Evolutionary conservation across 2,888 invertebrate species (phyloP), one percentile per base, ranked within the genome.

Genomic region (Coremacera marginata): DNA sequence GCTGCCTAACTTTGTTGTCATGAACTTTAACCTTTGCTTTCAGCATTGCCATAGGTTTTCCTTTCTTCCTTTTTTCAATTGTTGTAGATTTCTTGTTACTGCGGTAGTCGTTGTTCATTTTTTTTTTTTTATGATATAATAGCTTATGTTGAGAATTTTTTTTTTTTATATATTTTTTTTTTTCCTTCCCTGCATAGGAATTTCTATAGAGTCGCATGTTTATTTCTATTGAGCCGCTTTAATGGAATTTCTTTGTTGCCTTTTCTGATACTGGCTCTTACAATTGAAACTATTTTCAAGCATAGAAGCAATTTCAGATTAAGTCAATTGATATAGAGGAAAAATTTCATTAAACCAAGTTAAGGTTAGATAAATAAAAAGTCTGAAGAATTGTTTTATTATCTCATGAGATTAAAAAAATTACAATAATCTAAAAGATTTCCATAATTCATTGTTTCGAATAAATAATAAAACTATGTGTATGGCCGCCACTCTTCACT

Each of bases 11-110:
- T 55, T 55, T 22, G 19, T 19, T 52, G n/a, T 34, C 19, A 22
- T 55, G 71, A 71, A 57, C 71, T 71, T 34, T 34, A 34, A 71
- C 71, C 71, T 71, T 68, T 11, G 44, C 44, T 44, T 60, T 25
- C 37, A 37, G 11, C 19, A 34, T 49, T 27, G 52, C 34, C n/a
- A 14, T 31, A n/a, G 8, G 27, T 34, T 70, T 19, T 60, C 25
- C 25, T 68, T 5, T 44, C 14, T 34, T 63, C 11, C 3, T 34
- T 1, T 34, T 22, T 37, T 22, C 51, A 22, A 19, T n/a, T 44
- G 49, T 68, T 68, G 68, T 49, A 31, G 22, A 9, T 44, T 67
- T 22, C n/a, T 25, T 67, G 22, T 44, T 67, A 19, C 19, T 67
- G 44, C 49, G 19, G 67, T 8, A 2, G 22, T 31, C 31, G 31